Evolutionary conservation across 2,888 invertebrate genomes (phyloP), one percentile per base, ranked within the genome.

Genomic region (Ganaspis brasiliensis): DNA sequence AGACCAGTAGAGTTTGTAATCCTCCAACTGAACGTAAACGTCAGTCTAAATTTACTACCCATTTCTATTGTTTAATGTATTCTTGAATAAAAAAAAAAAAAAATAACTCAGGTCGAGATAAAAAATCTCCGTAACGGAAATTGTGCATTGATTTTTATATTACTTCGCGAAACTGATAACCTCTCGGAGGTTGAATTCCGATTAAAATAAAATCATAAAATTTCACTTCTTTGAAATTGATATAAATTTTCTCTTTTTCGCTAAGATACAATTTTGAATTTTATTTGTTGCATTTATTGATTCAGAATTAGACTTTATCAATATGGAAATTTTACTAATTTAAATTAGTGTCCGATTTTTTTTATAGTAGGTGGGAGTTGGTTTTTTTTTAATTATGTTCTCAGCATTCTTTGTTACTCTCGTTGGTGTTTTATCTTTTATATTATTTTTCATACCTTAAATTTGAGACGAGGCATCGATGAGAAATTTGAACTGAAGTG

Each of bases 401-500:
- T 52, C n/a, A n/a, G n/a, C n/a, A n/a, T n/a, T n/a, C n/a, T n/a
- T n/a, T n/a, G n/a, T 52, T 52, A 19, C 16, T 19, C 49, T 49
- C 6, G 10, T 0, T 49, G 14, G n/a, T n/a, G n/a, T 49, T 6
- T 49, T 14, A 6, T 1, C 16, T 52, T 52, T 52, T 52, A 19
- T 2, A 52, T 52, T 52, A 14, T 57, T 57, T 57, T 31, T 57
- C 57, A 10, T 52, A 19, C 6, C 52, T 52, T 1, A 16, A 52
- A 52, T 52, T 8, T 6, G 52, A 52, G 19, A 52, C 4, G 52
- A 52, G 16, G 52, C 40, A 4, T 4, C 35, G 4, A n/a, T 67
- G n/a, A 24, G 45, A 67, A 67, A 67, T 67, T 45, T 45, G 40
- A 67, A 21, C 45, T 67, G 24, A 10, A 24, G 45, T 24, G 67